Evolutionary conservation across 2,113 vertebrate genomes (phyloP).

Genomic region (Heloderma charlesbogerti): DNA sequence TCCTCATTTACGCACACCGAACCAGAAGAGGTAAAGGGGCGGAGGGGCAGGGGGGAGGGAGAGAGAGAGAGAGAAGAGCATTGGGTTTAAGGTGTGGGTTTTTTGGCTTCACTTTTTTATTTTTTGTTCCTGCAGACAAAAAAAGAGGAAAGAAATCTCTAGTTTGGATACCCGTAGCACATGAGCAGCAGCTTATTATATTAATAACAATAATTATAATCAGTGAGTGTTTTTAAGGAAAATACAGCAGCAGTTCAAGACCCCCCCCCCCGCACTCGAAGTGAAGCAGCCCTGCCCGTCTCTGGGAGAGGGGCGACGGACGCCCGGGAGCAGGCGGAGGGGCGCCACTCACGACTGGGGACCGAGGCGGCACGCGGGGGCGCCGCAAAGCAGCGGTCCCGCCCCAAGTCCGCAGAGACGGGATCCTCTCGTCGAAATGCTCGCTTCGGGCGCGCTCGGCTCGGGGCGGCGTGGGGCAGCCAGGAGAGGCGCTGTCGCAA

Average conservation of each 20-base stretch:
- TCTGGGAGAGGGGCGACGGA: neutral
- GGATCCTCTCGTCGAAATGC: neutral
- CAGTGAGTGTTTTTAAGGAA: constrained; percentile 55
- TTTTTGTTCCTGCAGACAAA: constrained; percentile 34
- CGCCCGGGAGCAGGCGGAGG: too few species aligned
- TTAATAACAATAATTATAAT: constrained; percentile 13
- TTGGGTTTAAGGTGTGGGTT: neutral
- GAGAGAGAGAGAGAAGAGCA: neutral
- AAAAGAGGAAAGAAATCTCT: neutral
- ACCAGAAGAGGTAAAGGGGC: neutral
- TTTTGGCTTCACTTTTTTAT: neutral
- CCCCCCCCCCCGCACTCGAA: constrained; percentile 43
- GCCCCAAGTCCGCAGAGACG: neutral
- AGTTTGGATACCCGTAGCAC: constrained; percentile 22
- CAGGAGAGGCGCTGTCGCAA: neutral
- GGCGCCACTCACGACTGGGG: too few species aligned
- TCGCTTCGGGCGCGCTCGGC: neutral
- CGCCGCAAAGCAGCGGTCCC: rapidly evolving
- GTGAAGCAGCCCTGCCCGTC: too few species aligned
- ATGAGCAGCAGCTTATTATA: constrained; percentile 47
- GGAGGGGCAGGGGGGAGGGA: neutral
- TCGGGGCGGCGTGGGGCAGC: neutral
- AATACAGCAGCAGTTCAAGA: constrained; percentile 55
- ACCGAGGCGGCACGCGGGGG: neutral
- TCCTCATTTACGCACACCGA: rapidly evolving